Percentiles rank a stretch among this genome's conserved stretches.
Conservation (phyloP, 2,797 vertebrate genomes). For the Sebastes wilsoni region DNA sequence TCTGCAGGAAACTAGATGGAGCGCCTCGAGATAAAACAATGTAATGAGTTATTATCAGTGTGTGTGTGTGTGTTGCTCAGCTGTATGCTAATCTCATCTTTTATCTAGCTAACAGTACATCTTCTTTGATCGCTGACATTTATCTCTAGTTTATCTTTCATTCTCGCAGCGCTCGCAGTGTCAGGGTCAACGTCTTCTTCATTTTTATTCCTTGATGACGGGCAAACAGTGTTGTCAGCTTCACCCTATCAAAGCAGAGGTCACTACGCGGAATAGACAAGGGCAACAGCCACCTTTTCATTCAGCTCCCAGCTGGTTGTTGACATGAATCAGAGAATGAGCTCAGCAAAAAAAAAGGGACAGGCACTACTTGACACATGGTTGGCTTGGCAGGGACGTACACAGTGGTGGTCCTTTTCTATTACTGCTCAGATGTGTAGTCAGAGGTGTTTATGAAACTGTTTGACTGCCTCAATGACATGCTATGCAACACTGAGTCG, state of each 20-base stretch:
- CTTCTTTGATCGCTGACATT: conserved; percentile 35
- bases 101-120: conserved; percentile 7
- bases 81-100: conserved; percentile 20
- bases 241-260: conserved; percentile 39
- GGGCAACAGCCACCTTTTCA: conserved; percentile 38
- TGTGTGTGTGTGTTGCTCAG: conserved; percentile 1
- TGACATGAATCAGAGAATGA: conserved; percentile 39
- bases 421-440: conserved; percentile 8
- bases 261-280: conserved; percentile 29
- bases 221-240: conserved; percentile 4
- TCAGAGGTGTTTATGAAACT: conserved; percentile 19
- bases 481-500: background rate
- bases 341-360: conserved; percentile 22
- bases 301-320: conserved; percentile 45
- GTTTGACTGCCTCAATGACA: conserved; percentile 15
- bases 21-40: conserved; percentile 68
- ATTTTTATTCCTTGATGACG: background rate
- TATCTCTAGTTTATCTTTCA: conserved; percentile 21
- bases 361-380: conserved; percentile 14
- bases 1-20: conserved; percentile 62
- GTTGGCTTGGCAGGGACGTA: conserved; percentile 20
- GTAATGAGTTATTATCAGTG: conserved; percentile 57
- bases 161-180: background rate
- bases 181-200: conserved; percentile 21
- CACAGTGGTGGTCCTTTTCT: conserved; percentile 8